Evolutionary conservation across 2,888 invertebrate genomes (phyloP).

Genomic region (Microctonus hyperodae): DNA sequence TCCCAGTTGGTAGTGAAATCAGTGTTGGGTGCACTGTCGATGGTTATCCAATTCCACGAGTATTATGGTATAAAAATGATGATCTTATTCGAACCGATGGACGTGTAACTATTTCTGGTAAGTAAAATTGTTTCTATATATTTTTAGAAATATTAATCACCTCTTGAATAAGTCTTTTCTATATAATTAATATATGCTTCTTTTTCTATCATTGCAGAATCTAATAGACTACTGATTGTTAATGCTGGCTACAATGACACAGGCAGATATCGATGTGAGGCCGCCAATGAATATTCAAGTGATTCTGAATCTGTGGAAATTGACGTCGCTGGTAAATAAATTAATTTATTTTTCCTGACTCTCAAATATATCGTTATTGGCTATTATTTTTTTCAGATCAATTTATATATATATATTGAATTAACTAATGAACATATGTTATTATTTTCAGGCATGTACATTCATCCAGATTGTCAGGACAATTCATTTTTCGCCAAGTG

Average conservation of each 20-base stretch:
- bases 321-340: slow-evolving; percentile 75
- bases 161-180: slow-evolving; percentile 16
- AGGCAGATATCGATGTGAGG: slow-evolving; percentile 85
- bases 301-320: slow-evolving; percentile 73
- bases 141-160: no score
- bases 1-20: slow-evolving; percentile 74
- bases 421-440: not conserved
- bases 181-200: slow-evolving; percentile 13
- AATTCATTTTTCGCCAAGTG: slow-evolving; percentile 91
- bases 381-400: slow-evolving; percentile 11
- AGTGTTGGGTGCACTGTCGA: slow-evolving; percentile 77
- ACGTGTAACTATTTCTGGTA: slow-evolving; percentile 74
- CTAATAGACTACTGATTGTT: slow-evolving; percentile 74
- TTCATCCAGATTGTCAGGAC: slow-evolving; percentile 85
- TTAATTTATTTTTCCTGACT: not conserved
- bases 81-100: slow-evolving; percentile 66
- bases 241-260: slow-evolving; percentile 74
- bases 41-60: slow-evolving; percentile 78
- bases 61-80: slow-evolving; percentile 85
- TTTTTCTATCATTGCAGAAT: slow-evolving; percentile 63
- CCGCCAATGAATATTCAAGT: slow-evolving; percentile 76
- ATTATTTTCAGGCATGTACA: slow-evolving; percentile 70
- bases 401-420: slow-evolving; percentile 19
- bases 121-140: slow-evolving; percentile 31
- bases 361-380: slow-evolving; percentile 6